Evolutionary conservation across 2,113 vertebrate genomes (phyloP), one percentile per base, ranked within the genome.

Genomic region (Microcebus ravelobensis): DNA sequence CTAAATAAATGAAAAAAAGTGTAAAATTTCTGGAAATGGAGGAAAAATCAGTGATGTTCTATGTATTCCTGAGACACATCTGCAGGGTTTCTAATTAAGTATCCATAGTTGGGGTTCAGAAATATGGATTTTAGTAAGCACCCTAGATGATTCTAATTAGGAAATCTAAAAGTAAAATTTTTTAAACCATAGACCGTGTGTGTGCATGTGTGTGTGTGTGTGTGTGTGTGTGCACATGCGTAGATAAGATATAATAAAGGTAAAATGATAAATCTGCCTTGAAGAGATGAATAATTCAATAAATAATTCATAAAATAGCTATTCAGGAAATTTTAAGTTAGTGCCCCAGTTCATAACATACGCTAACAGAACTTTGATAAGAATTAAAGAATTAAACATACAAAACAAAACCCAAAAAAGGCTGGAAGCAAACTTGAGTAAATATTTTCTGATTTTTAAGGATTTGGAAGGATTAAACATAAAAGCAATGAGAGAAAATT

Each of bases 261-360:
- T 14, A 71, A 3, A 9, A 77, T 82, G 13, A 70, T 7, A 94
- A 84, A 87, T 50, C 21, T 79, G n/a, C 83, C 90, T 2, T 87
- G 27, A 96, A 97, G 12, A 80, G 4, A 86, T 87, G 21, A 13
- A 48, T 95, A 93, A 65, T 79, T 95, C 29, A 57, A 77, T 80
- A 92, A 96, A 48, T 93, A 83, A 70, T 8, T 91, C 29, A 86
- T 82, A 55, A 79, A 88, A 63, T 25, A 94, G 29, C 2, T 39
- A 81, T 61, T 88, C 31, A 85, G 42, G 63, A 70, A 90, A 82
- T n/a, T 82, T 90, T 57, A 76, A 91, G 42, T 76, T 85, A 80
- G 20, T 45, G 67, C 20, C 25, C 48, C 63, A 67, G 9, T 68
- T 91, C 42, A 74, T 6, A 90, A 50, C 45, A 87, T 45, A 59